phyloP scores from a whole-genome alignment of 1,140 invertebrate genomes.

The Augochlora pura region DNA sequence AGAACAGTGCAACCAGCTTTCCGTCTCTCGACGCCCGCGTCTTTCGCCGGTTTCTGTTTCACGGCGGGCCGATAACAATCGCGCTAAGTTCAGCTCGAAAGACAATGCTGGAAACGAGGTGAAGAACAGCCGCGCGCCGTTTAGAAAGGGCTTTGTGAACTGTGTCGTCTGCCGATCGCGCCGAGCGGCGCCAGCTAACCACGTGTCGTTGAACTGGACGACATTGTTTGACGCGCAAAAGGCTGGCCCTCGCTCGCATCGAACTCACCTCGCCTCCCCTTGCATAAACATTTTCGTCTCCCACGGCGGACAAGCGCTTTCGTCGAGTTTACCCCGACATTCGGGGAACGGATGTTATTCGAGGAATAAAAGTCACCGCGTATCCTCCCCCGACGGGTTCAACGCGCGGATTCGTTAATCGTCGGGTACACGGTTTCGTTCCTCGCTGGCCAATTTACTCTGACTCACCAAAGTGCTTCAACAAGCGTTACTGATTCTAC shows the following conservation, averaged over 20 bases:
- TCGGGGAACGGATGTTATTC: constrained; percentile 13
- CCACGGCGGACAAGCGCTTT: background rate
- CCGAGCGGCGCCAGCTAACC: constrained; percentile 9
- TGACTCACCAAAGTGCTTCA: no score
- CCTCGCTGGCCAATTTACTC: no score
- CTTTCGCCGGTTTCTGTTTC: background rate
- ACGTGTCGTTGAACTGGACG: constrained; percentile 45
- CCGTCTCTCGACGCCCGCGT: background rate
- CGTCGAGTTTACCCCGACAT: background rate
- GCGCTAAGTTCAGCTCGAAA: background rate
- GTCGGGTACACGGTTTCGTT: no score
- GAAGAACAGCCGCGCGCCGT: background rate
- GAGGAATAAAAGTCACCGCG: constrained; percentile 6
- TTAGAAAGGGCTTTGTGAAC: constrained; percentile 13
- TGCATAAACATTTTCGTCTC: constrained; percentile 21
- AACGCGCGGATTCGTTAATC: background rate
- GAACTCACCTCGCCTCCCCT: background rate
- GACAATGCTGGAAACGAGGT: background rate
- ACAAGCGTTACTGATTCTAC: no score
- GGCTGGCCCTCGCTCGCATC: background rate
- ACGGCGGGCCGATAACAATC: background rate
- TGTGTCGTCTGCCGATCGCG: constrained; percentile 4
- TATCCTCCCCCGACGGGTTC: background rate
- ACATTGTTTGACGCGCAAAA: constrained; percentile 45
- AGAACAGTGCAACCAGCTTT: no score